phyloP scores from a whole-genome alignment of 2,113 vertebrate species.

The Microcebus jonahi region DNA sequence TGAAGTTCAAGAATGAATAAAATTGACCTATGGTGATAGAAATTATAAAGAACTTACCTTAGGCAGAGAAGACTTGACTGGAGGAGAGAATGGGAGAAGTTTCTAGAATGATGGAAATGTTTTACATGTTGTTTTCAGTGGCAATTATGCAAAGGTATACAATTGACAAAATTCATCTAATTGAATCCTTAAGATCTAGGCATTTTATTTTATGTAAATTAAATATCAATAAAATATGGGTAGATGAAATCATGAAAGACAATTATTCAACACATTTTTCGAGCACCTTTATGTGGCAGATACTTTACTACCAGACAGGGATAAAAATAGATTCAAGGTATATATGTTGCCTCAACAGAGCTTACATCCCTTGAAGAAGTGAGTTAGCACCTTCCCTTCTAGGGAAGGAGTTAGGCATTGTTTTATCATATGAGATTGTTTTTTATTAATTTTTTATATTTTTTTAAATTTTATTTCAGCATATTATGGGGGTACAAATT shows the following conservation, averaged over 20 bases:
- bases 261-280: neutral
- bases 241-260: neutral
- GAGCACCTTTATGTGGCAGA: neutral
- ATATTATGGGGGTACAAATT: no score
- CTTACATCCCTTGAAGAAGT: neutral
- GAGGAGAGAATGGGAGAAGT: neutral
- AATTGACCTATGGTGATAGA: neutral
- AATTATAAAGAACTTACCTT: neutral
- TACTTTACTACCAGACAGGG: neutral
- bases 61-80: neutral
- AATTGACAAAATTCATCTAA: neutral
- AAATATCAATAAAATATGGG: slow-evolving; percentile 17
- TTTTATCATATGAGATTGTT: neutral
- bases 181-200: neutral
- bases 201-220: slow-evolving; percentile 10
- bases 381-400: neutral
- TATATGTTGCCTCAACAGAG: neutral
- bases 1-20: neutral
- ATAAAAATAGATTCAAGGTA: neutral
- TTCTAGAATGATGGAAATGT: neutral
- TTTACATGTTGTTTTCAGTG: neutral
- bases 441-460: no score
- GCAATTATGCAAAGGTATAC: neutral
- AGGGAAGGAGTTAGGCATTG: neutral
- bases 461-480: no score